Conservation (phyloP, 92 coral and sea anemone genomes). For the Nematostella vectensis region DNA sequence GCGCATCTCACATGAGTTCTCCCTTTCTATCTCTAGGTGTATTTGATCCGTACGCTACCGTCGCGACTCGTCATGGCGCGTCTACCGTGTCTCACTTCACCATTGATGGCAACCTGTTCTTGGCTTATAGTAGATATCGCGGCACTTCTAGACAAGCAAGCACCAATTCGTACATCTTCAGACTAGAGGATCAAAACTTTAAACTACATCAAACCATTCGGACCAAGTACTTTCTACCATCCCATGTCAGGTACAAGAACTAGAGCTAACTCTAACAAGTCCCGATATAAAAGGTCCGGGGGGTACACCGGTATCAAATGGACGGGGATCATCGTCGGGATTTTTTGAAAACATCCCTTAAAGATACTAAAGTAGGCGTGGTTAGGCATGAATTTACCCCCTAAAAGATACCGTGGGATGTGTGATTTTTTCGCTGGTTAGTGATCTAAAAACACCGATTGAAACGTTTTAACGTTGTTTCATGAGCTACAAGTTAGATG, state of each 20-base stretch:
- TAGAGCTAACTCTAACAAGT: too few species aligned
- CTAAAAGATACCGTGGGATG: too few species aligned
- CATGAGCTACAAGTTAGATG: too few species aligned
- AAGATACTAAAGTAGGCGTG: too few species aligned
- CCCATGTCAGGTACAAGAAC: neutral
- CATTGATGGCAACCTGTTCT: constrained; percentile 13
- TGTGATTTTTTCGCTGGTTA: too few species aligned
- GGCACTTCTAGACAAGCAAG: neutral
- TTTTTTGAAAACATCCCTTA: too few species aligned
- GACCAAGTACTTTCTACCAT: constrained; percentile 16
- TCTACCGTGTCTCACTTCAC: constrained; percentile 10
- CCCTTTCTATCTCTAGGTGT: constrained; percentile 1
- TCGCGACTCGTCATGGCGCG: constrained; percentile 16
- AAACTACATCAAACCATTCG: constrained; percentile 10
- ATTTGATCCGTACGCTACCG: constrained; percentile 15
- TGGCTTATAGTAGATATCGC: constrained; percentile 17
- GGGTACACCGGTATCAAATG: too few species aligned
- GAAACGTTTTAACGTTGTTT: too few species aligned
- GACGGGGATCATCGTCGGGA: too few species aligned
- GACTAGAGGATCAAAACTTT: constrained; percentile 13
- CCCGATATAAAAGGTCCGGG: too few species aligned
- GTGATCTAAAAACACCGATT: too few species aligned
- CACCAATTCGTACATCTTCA: constrained; percentile 14
- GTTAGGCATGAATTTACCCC: too few species aligned
- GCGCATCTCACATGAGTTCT: neutral